Conservation (phyloP, 2,888 invertebrate genomes). For the Phragmatobia fuliginosa region DNA sequence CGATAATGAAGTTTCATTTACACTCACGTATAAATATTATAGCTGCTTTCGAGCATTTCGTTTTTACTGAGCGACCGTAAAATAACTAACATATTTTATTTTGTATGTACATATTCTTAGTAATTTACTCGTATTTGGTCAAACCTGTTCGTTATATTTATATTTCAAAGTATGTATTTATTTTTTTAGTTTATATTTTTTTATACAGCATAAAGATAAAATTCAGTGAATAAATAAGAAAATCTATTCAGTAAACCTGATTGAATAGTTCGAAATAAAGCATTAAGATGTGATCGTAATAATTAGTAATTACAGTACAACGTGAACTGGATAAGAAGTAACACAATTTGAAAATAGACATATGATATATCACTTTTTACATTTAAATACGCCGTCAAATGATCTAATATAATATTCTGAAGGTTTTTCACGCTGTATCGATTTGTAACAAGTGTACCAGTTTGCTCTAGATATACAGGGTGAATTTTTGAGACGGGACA, state of each 20-base stretch:
- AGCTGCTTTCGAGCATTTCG: background rate
- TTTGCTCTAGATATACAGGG: no score
- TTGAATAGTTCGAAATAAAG: no score
- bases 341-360: background rate
- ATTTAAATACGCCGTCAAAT: conserved; percentile 20
- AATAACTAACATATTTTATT: background rate
- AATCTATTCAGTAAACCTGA: no score
- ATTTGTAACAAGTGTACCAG: conserved; percentile 16
- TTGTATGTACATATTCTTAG: background rate
- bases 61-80: background rate
- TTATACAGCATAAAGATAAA: no score
- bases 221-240: no score
- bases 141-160: no score
- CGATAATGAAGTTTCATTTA: conserved; percentile 12
- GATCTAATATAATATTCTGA: conserved; percentile 39
- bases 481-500: no score
- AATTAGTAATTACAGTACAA: no score
- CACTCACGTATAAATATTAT: background rate
- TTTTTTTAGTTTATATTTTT: no score
- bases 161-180: no score
- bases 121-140: background rate
- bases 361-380: background rate
- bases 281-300: no score
- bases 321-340: no score
- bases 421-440: conserved; percentile 30